phyloP scores from a whole-genome alignment of 2,888 invertebrate genomes.

The Onchidella celtica region DNA sequence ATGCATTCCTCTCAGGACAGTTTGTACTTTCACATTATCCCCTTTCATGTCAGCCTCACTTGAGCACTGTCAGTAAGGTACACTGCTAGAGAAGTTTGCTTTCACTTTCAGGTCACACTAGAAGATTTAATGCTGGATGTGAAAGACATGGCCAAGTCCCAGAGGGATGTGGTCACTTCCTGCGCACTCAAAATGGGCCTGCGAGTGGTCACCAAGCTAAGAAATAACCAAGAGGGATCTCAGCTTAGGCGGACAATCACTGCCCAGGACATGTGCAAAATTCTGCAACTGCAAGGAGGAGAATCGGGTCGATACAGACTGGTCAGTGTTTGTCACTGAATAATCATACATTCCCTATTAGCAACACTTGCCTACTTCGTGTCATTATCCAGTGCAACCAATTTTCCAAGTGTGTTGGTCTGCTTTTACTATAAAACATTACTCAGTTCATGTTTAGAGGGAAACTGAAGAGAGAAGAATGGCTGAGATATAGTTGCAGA shows the following conservation, averaged over 20 bases:
- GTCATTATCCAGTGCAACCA: too few relatives aligned
- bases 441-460: too few relatives aligned
- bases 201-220: constrained; percentile 33
- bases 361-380: too few relatives aligned
- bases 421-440: too few relatives aligned
- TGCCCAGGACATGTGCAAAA: constrained; percentile 39
- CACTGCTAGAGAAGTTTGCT: too few relatives aligned
- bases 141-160: constrained; percentile 29
- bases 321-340: constrained; percentile 10
- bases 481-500: too few relatives aligned
- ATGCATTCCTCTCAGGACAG: too few relatives aligned
- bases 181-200: constrained; percentile 41
- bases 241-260: constrained; percentile 25
- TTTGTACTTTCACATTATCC: too few relatives aligned
- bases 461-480: not conserved
- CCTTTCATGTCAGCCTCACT: too few relatives aligned
- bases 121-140: constrained; percentile 41
- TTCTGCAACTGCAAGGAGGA: constrained; percentile 39
- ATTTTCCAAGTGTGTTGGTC: too few relatives aligned
- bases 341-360: too few relatives aligned
- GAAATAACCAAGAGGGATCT: not conserved
- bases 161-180: constrained; percentile 25
- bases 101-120: constrained; percentile 25
- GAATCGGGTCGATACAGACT: constrained; percentile 31
- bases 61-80: too few relatives aligned